Conservation (phyloP, 2,797 vertebrate genomes). For the Emydoidea blandingii region DNA sequence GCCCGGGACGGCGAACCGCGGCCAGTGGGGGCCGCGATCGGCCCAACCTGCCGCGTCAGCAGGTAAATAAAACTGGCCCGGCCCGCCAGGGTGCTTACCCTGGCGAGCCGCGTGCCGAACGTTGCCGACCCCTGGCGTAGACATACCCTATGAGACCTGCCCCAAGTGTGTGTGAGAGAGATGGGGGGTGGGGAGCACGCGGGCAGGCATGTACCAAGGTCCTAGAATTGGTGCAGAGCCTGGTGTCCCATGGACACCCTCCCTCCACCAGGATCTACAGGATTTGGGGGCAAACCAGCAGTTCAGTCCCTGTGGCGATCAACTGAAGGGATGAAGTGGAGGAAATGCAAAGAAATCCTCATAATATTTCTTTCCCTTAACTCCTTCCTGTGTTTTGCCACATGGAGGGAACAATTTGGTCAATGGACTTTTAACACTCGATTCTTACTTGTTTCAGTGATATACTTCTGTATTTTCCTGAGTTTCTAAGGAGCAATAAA, state of each 20-base stretch:
- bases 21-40: too few species aligned
- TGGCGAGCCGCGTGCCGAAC: too few species aligned
- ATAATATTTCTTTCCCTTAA: background rate
- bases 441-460: background rate
- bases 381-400: background rate
- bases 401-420: background rate
- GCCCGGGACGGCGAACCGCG: too few species aligned
- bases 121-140: background rate
- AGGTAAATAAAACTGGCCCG: too few species aligned
- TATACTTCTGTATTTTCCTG: background rate
- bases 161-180: background rate
- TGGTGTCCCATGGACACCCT: background rate
- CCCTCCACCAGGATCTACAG: background rate
- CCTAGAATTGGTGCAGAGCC: background rate
- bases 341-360: background rate
- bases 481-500: background rate
- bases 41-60: too few species aligned
- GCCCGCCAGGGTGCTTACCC: too few species aligned
- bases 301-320: background rate
- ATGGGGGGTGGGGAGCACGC: too few species aligned
- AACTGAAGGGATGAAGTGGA: background rate
- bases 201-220: background rate
- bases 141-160: background rate
- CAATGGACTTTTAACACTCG: background rate
- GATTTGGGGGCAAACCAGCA: background rate